phyloP scores from a whole-genome alignment of 2,888 invertebrate species.

The Thumatha senex region DNA sequence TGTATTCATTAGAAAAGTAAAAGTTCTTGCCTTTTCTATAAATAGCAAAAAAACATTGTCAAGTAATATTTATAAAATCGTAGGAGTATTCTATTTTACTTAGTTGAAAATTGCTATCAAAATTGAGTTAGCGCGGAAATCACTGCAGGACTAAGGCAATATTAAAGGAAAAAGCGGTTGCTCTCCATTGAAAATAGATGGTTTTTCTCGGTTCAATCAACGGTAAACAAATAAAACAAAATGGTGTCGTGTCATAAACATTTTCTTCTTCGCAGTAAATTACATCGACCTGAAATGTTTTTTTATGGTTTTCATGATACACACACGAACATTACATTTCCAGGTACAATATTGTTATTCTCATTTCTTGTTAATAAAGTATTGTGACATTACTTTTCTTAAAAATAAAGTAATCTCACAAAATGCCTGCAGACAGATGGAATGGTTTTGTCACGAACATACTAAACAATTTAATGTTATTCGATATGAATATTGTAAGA shows the following conservation, averaged over 20 bases:
- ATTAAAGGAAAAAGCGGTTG: conserved; percentile 4
- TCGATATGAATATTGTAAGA: too few species aligned
- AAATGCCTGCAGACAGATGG: too few species aligned
- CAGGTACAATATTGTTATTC: too few species aligned
- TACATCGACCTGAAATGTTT: not conserved
- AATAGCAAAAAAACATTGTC: not conserved
- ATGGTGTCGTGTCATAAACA: not conserved
- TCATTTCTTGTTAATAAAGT: too few species aligned
- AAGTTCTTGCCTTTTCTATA: not conserved
- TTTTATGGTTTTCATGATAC: not conserved
- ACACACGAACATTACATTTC: too few species aligned
- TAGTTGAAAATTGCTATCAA: conserved; percentile 25
- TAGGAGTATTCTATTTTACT: conserved; percentile 17
- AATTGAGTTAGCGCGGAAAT: conserved; percentile 21
- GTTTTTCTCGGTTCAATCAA: not conserved
- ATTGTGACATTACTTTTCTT: too few species aligned
- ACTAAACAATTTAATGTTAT: too few species aligned
- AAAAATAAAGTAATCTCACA: too few species aligned
- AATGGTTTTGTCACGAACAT: too few species aligned
- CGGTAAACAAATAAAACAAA: not conserved
- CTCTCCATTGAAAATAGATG: not conserved
- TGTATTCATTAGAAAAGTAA: too few species aligned
- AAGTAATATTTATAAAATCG: conserved; percentile 8
- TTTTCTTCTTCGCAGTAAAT: too few species aligned
- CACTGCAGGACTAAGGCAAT: conserved; percentile 12